Percentiles rank a stretch among this genome's conserved stretches.
Conservation (phyloP, 92 coral and sea anemone genomes). For the Pocillopora meandrina region DNA sequence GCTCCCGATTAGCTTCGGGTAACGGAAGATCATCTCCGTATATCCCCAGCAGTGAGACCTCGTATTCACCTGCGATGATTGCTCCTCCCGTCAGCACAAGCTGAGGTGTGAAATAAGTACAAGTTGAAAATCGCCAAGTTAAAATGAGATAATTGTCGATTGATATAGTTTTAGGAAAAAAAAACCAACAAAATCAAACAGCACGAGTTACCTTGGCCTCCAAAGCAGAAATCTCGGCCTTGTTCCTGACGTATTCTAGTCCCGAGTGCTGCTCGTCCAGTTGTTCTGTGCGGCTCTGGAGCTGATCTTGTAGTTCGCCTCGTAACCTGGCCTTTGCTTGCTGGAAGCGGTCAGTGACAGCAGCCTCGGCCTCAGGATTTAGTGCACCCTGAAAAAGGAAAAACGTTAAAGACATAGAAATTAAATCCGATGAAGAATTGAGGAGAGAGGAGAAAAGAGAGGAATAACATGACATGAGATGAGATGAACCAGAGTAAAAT, state of each 20-base stretch:
- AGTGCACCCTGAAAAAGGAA: constrained; percentile 74
- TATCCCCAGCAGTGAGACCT: constrained; percentile 73
- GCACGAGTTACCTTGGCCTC: constrained; percentile 85
- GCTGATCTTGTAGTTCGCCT: constrained; percentile 89
- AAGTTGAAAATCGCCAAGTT: background rate
- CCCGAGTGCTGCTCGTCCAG: constrained; percentile 91
- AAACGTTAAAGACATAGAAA: background rate
- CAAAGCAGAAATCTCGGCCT: constrained; percentile 89
- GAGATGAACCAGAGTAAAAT: too few species aligned
- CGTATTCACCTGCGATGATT: constrained; percentile 88
- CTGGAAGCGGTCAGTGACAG: constrained; percentile 93
- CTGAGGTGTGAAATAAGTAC: constrained; percentile 26
- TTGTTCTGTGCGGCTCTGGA: constrained; percentile 93
- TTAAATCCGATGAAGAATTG: background rate
- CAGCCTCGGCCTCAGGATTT: constrained; percentile 96
- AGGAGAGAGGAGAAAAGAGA: background rate
- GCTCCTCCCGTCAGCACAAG: constrained; percentile 85
- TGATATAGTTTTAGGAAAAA: background rate
- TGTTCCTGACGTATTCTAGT: constrained; percentile 87
- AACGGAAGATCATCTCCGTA: constrained; percentile 94
- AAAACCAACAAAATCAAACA: background rate
- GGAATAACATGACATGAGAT: background rate
- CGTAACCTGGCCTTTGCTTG: constrained; percentile 91
- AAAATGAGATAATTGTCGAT: too few species aligned
- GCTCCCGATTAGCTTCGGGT: constrained; percentile 89